Conservation (phyloP, 2,797 vertebrate species). For the Rousettus madagascariensis region DNA sequence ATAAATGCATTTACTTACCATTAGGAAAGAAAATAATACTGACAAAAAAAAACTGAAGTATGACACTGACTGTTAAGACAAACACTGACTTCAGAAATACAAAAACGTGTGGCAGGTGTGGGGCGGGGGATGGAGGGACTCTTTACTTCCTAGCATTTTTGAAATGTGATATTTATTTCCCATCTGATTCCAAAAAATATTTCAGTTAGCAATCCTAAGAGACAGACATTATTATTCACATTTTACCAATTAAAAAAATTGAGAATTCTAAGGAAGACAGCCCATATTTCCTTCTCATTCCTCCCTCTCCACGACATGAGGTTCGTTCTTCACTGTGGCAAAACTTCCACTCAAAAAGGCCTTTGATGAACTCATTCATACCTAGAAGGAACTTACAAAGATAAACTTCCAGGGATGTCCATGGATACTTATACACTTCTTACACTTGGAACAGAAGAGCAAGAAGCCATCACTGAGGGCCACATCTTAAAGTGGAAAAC, state of each 20-base stretch:
- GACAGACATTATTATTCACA: background rate
- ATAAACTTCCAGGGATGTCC: background rate
- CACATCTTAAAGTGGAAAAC: background rate
- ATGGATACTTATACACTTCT: background rate
- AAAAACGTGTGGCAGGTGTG: background rate
- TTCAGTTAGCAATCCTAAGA: background rate
- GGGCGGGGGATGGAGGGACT: no score
- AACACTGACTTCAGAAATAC: background rate
- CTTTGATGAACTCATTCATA: background rate
- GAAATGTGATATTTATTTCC: background rate
- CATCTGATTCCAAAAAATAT: background rate
- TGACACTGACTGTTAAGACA: background rate
- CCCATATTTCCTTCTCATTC: background rate
- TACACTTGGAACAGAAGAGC: background rate
- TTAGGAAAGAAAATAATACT: slow-evolving; percentile 2
- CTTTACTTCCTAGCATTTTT: background rate
- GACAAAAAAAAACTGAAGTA: background rate
- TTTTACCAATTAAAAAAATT: background rate
- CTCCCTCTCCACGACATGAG: background rate
- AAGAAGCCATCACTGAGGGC: background rate
- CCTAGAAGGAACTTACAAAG: background rate
- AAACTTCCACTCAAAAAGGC: background rate
- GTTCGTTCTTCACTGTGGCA: background rate
- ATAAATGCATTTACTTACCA: background rate
- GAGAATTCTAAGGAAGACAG: background rate